phyloP scores from a whole-genome alignment of 2,797 vertebrate species.

The Onychomys torridus region DNA sequence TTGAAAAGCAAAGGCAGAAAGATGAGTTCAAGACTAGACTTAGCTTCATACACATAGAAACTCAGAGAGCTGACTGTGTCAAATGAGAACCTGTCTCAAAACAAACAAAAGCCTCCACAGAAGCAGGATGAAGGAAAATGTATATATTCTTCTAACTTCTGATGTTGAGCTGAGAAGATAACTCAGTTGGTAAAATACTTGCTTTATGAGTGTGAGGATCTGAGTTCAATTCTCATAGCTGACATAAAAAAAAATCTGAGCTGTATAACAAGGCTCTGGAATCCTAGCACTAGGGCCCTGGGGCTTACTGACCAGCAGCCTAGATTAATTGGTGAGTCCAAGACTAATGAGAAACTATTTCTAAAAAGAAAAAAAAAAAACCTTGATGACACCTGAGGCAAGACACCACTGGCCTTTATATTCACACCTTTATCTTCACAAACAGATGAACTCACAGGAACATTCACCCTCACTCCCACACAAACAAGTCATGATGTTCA shows the following conservation, averaged over 20 bases:
- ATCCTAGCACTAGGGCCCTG: background rate
- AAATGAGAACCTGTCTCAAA: background rate
- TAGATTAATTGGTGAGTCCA: background rate
- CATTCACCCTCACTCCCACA: background rate
- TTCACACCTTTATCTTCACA: background rate
- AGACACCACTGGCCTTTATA: background rate
- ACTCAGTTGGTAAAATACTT: background rate
- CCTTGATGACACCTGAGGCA: too few relatives aligned
- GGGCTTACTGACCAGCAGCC: background rate
- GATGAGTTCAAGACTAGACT: background rate
- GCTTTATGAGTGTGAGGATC: background rate
- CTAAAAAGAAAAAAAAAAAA: background rate
- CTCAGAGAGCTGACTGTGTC: background rate
- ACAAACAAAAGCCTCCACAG: background rate
- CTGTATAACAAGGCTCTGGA: background rate
- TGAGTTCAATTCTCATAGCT: background rate
- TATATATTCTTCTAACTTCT: constrained; percentile 66
- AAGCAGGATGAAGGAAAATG: background rate
- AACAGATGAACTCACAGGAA: background rate
- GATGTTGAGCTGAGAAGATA: constrained; percentile 68
- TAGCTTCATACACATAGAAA: background rate
- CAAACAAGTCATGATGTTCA: background rate
- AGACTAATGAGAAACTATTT: background rate
- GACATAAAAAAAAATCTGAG: background rate
- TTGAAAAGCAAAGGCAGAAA: background rate